phyloP scores from a whole-genome alignment of 2,888 invertebrate species.

The Dromius quadrimaculatus region DNA sequence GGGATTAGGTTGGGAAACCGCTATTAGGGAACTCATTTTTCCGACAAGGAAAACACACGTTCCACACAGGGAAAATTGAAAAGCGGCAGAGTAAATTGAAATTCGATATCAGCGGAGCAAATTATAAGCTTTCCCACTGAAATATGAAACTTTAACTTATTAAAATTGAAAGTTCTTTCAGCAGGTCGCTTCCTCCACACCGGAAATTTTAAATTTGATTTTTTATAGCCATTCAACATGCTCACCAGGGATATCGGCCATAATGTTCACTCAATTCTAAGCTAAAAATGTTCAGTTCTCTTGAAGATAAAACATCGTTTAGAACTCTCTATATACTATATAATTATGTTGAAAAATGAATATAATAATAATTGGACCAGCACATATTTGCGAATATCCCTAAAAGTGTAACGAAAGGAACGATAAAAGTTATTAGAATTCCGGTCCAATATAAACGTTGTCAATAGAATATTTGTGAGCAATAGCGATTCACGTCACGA shows the following conservation, averaged over 20 bases:
- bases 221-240: background rate
- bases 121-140: slow-evolving; percentile 42
- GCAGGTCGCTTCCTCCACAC: background rate
- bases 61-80: slow-evolving; percentile 35
- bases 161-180: slow-evolving; percentile 30
- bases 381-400: slow-evolving; percentile 25
- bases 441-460: slow-evolving; percentile 51
- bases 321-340: no score
- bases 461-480: slow-evolving; percentile 54
- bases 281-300: no score
- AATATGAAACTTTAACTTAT: slow-evolving; percentile 26
- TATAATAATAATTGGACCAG: slow-evolving; percentile 34
- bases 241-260: no score
- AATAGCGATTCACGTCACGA: slow-evolving; percentile 53
- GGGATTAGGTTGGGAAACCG: slow-evolving; percentile 56
- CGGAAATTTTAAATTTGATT: slow-evolving; percentile 20
- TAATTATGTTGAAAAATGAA: no score
- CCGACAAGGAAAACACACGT: slow-evolving; percentile 40
- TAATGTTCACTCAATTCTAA: slow-evolving; percentile 17
- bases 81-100: slow-evolving; percentile 34
- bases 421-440: slow-evolving; percentile 51
- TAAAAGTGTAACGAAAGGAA: slow-evolving; percentile 32
- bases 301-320: no score
- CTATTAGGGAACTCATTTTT: slow-evolving; percentile 56
- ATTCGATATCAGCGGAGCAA: slow-evolving; percentile 45